Conservation (phyloP, 2,888 invertebrate genomes). For the Amphimallon solstitiale region DNA sequence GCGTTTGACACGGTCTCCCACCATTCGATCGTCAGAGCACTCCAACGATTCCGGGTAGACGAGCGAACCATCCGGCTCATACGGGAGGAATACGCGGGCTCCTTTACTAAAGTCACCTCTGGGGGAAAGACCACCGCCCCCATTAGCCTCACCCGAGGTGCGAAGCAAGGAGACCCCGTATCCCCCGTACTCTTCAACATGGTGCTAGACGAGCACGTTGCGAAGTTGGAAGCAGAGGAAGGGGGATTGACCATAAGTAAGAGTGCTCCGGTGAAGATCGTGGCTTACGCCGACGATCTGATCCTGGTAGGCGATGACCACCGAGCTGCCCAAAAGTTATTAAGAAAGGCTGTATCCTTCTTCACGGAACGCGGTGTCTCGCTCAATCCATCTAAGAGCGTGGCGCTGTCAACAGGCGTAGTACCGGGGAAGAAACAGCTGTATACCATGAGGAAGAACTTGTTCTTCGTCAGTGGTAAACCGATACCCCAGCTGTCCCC, state of each 20-base stretch:
- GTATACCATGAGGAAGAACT: constrained; percentile 23
- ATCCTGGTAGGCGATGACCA: constrained; percentile 34
- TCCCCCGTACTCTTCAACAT: constrained; percentile 45
- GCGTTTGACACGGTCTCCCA: constrained; percentile 57
- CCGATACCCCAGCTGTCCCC: constrained; percentile 31
- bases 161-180: constrained; percentile 31
- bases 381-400: constrained; percentile 38
- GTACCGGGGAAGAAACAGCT: constrained; percentile 40
- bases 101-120: background rate
- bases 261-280: constrained; percentile 1
- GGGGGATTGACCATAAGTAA: constrained; percentile 22
- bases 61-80: background rate
- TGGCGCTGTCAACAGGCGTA: constrained; percentile 38
- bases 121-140: constrained; percentile 39
- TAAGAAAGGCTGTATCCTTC: constrained; percentile 34
- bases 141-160: background rate
- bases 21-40: constrained; percentile 46
- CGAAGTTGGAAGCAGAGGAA: background rate
- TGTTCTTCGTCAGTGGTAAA: constrained; percentile 24
- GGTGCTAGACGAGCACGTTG: constrained; percentile 49
- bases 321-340: constrained; percentile 15
- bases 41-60: constrained; percentile 41
- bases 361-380: constrained; percentile 32
- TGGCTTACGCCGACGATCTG: constrained; percentile 46
- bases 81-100: background rate